These are phyloP conservation scores for Macrophya annulata DNA, from an alignment of 2,888 invertebrate species.

Conservation along the genomic window DNA sequence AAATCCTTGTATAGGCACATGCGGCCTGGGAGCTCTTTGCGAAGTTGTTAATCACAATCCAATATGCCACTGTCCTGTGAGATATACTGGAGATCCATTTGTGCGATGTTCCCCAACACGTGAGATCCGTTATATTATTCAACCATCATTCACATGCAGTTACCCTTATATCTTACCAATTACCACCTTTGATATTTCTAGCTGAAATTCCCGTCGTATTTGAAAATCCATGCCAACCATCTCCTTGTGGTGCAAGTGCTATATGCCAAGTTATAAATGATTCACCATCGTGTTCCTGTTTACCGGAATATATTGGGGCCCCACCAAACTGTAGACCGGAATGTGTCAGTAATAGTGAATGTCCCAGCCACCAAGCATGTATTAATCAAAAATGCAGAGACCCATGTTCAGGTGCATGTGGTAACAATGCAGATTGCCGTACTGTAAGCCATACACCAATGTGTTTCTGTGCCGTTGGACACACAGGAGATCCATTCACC, in stretches of 20 bases:
- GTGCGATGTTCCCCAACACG: constrained; percentile 73
- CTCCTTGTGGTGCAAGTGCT: constrained; percentile 91
- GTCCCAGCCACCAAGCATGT: constrained; percentile 86
- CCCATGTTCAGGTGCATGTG: constrained; percentile 88
- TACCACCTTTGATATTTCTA: constrained; percentile 46
- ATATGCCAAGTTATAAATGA: constrained; percentile 88
- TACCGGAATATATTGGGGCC: constrained; percentile 84
- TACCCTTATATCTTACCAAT: constrained; percentile 11
- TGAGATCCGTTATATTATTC: constrained; percentile 32
- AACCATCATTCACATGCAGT: not conserved
- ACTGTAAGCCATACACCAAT: constrained; percentile 88
- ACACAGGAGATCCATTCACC: constrained; percentile 76
- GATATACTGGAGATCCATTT: constrained; percentile 84
- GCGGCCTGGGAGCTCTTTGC: constrained; percentile 85
- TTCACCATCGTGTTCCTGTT: constrained; percentile 89
- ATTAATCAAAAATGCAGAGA: constrained; percentile 89
- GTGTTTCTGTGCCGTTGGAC: constrained; percentile 72
- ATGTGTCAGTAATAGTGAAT: constrained; percentile 90
- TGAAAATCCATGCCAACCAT: constrained; percentile 87
- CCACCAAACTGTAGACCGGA: constrained; percentile 91
- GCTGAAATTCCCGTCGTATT: constrained; percentile 73
- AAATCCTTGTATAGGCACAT: constrained; percentile 87
- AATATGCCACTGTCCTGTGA: constrained; percentile 82
- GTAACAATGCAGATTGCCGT: constrained; percentile 86
- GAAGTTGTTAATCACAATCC: constrained; percentile 84